phyloP scores from a whole-genome alignment of 2,797 vertebrate genomes.

The Morus bassanus region DNA sequence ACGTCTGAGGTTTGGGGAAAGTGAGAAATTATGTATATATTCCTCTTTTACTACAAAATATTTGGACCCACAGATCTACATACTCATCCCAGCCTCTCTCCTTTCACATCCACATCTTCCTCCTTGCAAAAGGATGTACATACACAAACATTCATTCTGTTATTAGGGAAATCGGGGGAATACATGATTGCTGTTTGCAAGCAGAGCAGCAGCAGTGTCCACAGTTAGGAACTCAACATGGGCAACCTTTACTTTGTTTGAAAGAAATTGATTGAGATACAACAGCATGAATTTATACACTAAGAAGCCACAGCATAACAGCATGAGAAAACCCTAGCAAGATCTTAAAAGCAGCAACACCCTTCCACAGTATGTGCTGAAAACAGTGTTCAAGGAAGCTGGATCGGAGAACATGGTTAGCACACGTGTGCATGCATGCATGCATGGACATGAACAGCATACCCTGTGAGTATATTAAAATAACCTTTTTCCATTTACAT shows the following conservation, averaged over 20 bases:
- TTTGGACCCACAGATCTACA: background rate
- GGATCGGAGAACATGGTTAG: background rate
- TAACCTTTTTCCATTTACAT: background rate
- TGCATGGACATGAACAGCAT: rapidly evolving
- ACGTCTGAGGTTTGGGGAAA: background rate
- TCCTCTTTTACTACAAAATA: background rate
- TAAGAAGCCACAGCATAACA: background rate
- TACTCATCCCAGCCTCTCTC: background rate
- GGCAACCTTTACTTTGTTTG: background rate
- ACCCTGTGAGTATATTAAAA: background rate
- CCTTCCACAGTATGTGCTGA: background rate
- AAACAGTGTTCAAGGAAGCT: background rate
- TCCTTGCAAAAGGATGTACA: background rate
- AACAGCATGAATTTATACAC: background rate
- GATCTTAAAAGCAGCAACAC: background rate
- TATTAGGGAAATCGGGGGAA: background rate
- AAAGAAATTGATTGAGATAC: background rate
- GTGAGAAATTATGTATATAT: background rate
- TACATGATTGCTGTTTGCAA: background rate
- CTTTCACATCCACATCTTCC: background rate
- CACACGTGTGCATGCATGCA: rapidly evolving
- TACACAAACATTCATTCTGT: background rate
- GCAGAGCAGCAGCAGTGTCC: background rate
- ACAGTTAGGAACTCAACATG: background rate
- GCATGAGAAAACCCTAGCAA: background rate